Evolutionary conservation across 2,888 invertebrate species (phyloP).

Genomic region (Apeira syringaria): DNA sequence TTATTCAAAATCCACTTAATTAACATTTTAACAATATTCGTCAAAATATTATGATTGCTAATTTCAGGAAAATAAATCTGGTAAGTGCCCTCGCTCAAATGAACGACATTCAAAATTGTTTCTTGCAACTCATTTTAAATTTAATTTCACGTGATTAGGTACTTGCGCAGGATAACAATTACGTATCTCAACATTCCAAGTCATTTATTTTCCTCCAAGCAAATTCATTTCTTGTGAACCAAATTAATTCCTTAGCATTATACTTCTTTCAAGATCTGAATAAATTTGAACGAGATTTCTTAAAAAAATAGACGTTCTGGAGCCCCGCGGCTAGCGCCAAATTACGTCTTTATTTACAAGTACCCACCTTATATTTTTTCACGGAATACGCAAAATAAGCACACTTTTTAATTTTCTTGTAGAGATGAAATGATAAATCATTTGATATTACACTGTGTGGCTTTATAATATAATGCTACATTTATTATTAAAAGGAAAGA

Average conservation of each 20-base stretch:
- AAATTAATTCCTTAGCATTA: slow-evolving; percentile 79
- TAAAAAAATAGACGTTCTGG: slow-evolving; percentile 64
- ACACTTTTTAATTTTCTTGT: slow-evolving; percentile 18
- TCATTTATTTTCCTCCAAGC: slow-evolving; percentile 67
- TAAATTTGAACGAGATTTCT: slow-evolving; percentile 76
- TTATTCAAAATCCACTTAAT: no score
- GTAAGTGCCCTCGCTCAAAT: slow-evolving; percentile 17
- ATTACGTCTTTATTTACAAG: slow-evolving; percentile 79
- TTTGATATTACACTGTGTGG: slow-evolving; percentile 23
- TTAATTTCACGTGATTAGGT: slow-evolving; percentile 48
- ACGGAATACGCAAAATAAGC: slow-evolving; percentile 17
- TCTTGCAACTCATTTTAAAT: slow-evolving; percentile 54
- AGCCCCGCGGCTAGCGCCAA: slow-evolving; percentile 73
- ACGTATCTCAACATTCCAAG: slow-evolving; percentile 68
- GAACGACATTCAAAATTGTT: slow-evolving; percentile 46
- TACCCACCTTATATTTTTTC: slow-evolving; percentile 35
- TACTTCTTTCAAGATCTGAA: slow-evolving; percentile 77
- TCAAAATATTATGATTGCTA: slow-evolving; percentile 15
- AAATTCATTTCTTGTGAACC: slow-evolving; percentile 70
- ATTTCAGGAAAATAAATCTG: slow-evolving; percentile 16
- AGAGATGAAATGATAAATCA: slow-evolving; percentile 18
- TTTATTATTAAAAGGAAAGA: slow-evolving; percentile 9
- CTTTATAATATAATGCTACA: slow-evolving; percentile 20
- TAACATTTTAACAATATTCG: slow-evolving; percentile 8
- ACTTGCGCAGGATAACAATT: slow-evolving; percentile 68